These are phyloP conservation scores for Sigmodon hispidus DNA, from an alignment of 2,113 vertebrate genomes.

Conservation along the genomic window DNA sequence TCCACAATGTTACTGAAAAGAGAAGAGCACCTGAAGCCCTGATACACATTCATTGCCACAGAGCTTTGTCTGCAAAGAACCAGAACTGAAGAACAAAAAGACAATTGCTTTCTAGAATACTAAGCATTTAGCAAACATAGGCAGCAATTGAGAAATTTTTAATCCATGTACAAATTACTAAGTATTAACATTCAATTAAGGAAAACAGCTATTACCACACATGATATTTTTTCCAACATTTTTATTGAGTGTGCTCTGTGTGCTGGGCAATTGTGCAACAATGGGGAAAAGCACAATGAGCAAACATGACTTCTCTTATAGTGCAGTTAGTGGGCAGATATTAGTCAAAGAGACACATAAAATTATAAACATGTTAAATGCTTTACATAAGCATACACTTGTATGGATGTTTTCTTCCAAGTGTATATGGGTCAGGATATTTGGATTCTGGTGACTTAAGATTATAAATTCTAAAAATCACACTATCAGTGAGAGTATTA, in stretches of 20 bases:
- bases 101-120: constrained; percentile 32
- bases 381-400: not conserved
- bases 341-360: constrained; percentile 58
- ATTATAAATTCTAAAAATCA: constrained; percentile 1
- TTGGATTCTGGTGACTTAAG: not conserved
- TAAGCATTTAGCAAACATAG: constrained; percentile 47
- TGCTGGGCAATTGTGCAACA: constrained; percentile 15
- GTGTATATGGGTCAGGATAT: constrained; percentile 18
- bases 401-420: not conserved
- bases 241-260: constrained; percentile 62
- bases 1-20: constrained; percentile 34
- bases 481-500: not conserved
- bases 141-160: constrained; percentile 26
- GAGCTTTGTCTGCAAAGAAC: constrained; percentile 38
- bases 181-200: constrained; percentile 45
- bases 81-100: constrained; percentile 18
- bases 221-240: constrained; percentile 58
- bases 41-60: not conserved
- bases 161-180: constrained; percentile 14
- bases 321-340: not conserved
- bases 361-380: constrained; percentile 47
- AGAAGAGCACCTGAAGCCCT: not conserved
- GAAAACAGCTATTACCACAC: constrained; percentile 43
- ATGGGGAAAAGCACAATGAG: constrained; percentile 15
- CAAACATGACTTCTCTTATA: constrained; percentile 36